phyloP scores from a whole-genome alignment of 2,888 invertebrate species.

The Agrotis puta region DNA sequence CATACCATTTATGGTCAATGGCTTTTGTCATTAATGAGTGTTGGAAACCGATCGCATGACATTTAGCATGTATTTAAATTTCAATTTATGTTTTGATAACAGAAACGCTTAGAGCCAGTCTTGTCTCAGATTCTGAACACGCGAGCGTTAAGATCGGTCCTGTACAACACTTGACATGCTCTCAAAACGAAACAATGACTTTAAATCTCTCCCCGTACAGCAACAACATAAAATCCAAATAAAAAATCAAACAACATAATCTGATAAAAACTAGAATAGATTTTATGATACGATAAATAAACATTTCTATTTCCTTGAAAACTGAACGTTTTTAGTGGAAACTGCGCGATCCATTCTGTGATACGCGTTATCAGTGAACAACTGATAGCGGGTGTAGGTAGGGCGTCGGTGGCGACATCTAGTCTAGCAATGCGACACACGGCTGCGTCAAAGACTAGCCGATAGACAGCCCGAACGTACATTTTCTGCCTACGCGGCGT shows the following conservation, averaged over 20 bases:
- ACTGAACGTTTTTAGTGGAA: constrained; percentile 69
- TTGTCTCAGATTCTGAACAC: constrained; percentile 9
- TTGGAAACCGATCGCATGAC: not conserved
- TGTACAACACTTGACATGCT: constrained; percentile 16
- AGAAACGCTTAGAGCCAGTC: not conserved
- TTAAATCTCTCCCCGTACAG: constrained; percentile 33
- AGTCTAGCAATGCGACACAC: constrained; percentile 72
- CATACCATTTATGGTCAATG: constrained; percentile 18
- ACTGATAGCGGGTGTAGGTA: constrained; percentile 73
- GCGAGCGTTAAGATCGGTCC: constrained; percentile 4
- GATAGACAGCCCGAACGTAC: constrained; percentile 42
- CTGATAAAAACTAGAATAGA: constrained; percentile 64
- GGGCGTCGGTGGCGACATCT: constrained; percentile 78
- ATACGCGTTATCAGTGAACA: constrained; percentile 77
- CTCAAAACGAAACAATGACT: constrained; percentile 36
- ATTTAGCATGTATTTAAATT: not conserved
- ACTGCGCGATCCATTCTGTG: constrained; percentile 66
- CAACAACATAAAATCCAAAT: constrained; percentile 57
- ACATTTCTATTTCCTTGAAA: constrained; percentile 68
- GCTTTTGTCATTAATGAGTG: not conserved
- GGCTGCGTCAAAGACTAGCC: constrained; percentile 57
- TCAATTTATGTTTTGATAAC: not conserved
- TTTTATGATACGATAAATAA: constrained; percentile 63
- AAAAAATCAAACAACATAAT: constrained; percentile 59
- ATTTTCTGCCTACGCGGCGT: constrained; percentile 55